phyloP scores from a whole-genome alignment of 2,113 vertebrate species.

The Cercocebus atys region DNA sequence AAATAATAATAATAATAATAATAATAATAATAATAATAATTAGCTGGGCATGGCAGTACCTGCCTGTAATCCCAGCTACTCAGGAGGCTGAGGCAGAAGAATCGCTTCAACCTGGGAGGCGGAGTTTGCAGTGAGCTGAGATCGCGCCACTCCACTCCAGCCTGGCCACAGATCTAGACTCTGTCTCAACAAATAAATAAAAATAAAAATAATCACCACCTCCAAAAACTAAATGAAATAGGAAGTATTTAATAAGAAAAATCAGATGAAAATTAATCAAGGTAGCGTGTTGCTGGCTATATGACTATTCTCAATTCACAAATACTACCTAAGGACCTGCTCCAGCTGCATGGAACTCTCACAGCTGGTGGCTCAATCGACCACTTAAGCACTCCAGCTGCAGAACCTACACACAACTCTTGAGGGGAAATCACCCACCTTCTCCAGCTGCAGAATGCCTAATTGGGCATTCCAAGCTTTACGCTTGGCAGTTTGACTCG shows the following conservation, averaged over 20 bases:
- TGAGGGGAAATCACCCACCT: slow-evolving; percentile 71
- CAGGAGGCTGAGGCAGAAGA: too few relatives aligned
- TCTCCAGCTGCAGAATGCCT: slow-evolving; percentile 63
- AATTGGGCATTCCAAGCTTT: slow-evolving; percentile 50
- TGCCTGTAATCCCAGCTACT: too few relatives aligned
- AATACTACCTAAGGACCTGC: slow-evolving; percentile 68
- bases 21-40: too few relatives aligned
- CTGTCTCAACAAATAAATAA: too few relatives aligned
- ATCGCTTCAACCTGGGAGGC: too few relatives aligned
- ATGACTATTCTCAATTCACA: slow-evolving; percentile 67
- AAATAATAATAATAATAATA: too few relatives aligned
- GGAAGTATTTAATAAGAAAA: not conserved
- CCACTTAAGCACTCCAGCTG: slow-evolving; percentile 75
- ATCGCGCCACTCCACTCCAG: too few relatives aligned
- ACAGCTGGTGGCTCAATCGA: slow-evolving; percentile 74
- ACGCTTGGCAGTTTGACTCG: slow-evolving; percentile 58
- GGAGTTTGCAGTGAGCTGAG: too few relatives aligned
- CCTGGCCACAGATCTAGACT: too few relatives aligned
- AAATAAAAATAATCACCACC: not conserved
- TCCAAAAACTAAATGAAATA: not conserved
- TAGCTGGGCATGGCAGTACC: too few relatives aligned
- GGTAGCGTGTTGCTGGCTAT: not conserved
- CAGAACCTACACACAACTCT: slow-evolving; percentile 28
- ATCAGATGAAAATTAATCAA: not conserved
- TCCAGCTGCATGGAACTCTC: slow-evolving; percentile 47